Evolutionary conservation across 92 coral and sea anemone species (phyloP).

Genomic region (Porites evermanni): DNA sequence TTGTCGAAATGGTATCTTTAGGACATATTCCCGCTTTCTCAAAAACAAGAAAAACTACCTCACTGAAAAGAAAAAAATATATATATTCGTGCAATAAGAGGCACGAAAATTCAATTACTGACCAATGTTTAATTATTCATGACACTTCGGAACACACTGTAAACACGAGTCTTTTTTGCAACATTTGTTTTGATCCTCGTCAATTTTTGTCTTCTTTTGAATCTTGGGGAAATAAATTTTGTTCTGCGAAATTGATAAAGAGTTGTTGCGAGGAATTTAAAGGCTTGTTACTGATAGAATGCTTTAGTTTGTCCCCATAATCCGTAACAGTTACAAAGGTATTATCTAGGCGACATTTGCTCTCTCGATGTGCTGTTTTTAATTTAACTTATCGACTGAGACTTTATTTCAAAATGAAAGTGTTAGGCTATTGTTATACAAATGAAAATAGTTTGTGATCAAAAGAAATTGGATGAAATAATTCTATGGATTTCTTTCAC

Average conservation of each 20-base stretch:
- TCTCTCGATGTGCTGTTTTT: slow-evolving; percentile 25
- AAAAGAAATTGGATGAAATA: slow-evolving; percentile 19
- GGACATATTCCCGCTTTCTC: slow-evolving; percentile 1
- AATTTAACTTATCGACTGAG: slow-evolving; percentile 19
- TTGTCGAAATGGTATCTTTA: not conserved
- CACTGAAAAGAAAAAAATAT: not conserved
- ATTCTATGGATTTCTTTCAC: not conserved
- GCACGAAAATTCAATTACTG: slow-evolving; percentile 41
- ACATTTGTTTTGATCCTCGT: slow-evolving; percentile 8
- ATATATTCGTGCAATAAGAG: slow-evolving; percentile 14
- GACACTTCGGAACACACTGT: slow-evolving; percentile 29
- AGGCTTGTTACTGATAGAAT: slow-evolving; percentile 10
- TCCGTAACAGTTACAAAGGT: slow-evolving; percentile 7
- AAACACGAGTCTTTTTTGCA: slow-evolving; percentile 32
- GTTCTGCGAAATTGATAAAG: not conserved
- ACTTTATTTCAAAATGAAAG: slow-evolving; percentile 14
- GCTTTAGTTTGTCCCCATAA: slow-evolving; percentile 13
- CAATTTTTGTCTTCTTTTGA: not conserved
- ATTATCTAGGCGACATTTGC: slow-evolving; percentile 3
- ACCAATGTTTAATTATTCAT: slow-evolving; percentile 47
- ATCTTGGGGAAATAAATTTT: not conserved
- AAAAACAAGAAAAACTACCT: slow-evolving; percentile 6
- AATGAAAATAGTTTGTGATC: slow-evolving; percentile 8
- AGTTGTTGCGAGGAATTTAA: not conserved
- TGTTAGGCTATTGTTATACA: slow-evolving; percentile 3